phyloP scores from a whole-genome alignment of 2,888 invertebrate genomes.

The Eutolmus rufibarbis region DNA sequence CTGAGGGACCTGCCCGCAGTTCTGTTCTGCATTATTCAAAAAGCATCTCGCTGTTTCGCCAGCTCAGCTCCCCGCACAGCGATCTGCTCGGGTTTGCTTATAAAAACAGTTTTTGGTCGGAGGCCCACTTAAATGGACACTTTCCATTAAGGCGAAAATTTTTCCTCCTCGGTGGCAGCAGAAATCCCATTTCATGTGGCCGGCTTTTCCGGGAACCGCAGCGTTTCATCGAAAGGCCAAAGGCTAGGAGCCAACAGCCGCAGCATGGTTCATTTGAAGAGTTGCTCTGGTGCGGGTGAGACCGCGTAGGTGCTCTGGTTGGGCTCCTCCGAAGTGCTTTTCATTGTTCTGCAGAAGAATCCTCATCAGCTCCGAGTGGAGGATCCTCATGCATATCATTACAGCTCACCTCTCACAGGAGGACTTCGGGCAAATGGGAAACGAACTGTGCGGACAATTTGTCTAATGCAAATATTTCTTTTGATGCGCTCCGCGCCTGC shows the following conservation, averaged over 20 bases:
- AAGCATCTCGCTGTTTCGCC: not conserved
- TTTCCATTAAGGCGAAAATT: not conserved
- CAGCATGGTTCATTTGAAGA: not conserved
- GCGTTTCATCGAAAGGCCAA: not conserved
- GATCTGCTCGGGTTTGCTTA: not conserved
- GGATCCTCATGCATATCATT: not conserved
- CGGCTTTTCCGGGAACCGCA: not conserved
- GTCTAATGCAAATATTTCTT: not conserved
- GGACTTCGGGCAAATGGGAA: not conserved
- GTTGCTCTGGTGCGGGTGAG: not conserved
- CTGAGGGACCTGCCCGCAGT: not conserved
- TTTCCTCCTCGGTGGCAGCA: not conserved
- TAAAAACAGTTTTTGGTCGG: not conserved
- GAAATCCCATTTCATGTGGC: not conserved
- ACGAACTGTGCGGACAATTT: not conserved
- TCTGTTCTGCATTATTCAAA: not conserved
- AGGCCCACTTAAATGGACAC: not conserved
- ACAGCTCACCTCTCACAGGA: not conserved
- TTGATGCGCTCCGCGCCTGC: not conserved
- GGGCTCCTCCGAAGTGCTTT: not conserved
- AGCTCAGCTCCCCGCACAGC: not conserved
- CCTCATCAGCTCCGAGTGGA: not conserved
- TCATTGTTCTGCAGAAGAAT: not conserved
- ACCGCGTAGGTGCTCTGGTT: not conserved
- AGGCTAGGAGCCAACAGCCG: not conserved